Evolutionary conservation across 1,140 invertebrate species (phyloP), one percentile per base, ranked within the genome.

Genomic region (Conus betulinus): DNA sequence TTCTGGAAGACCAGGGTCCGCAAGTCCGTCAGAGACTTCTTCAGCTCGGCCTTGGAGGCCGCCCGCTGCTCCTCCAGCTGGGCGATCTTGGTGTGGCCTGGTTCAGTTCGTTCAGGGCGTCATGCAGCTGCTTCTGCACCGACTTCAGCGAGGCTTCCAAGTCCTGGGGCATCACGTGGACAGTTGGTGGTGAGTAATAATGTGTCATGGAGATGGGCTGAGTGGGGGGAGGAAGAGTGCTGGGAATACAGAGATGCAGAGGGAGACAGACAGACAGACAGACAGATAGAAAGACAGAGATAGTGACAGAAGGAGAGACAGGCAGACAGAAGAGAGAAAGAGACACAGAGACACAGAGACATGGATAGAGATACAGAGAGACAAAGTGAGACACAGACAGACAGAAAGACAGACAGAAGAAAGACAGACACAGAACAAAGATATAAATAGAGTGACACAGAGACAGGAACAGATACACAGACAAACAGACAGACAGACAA

Each of bases 31-130:
- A 63, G 53, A 5, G 25, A 74, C 57, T 57, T 86, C 13, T 25
- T 82, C 52, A 86, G 25, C 13, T 90, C 90, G 71, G 79, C 39
- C 15, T 83, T 60, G 17, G 81, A 60, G 6, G 78, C n/a, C 20
- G 74, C 39, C 5, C 88, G 76, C 52, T 90, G 84, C 27, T 91
- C 83, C 53, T 91, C n/a, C 25, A 85, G 71, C 51, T 88, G 87
- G 20, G 55, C 78, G 15, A 91, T 25, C 53, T 85, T 85, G 27
- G 79, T 81, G 76, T 90, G 81, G 84, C 76, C 5, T 57, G 78
- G 85, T 91, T 89, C 5, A 91, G 88, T 13, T 89, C 89, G 27
- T 90, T 90, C 25, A 93, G 90, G 10, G 89, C 84, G 67, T 92
- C 92, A 52, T 93, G 90, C 3, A 94, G 90, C 88, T 90, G 89